Evolutionary conservation across 1,140 invertebrate species (phyloP).

Genomic region (Calephelis nemesis): DNA sequence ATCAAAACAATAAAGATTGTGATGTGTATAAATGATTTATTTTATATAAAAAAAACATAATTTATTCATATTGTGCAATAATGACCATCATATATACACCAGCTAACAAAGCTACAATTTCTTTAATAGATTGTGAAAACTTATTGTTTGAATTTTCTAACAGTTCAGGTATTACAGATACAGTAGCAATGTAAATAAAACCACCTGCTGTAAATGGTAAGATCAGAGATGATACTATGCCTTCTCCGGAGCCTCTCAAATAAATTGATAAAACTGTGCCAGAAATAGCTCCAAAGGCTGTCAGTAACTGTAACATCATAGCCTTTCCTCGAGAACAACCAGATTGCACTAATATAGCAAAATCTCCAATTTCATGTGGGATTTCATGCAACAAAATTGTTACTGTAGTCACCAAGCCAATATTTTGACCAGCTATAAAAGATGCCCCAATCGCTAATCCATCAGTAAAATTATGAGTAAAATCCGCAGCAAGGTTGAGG

Average conservation of each 20-base stretch:
- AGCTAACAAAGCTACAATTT: constrained; percentile 89
- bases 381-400: constrained; percentile 98
- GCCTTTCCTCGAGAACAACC: constrained; percentile 94
- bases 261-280: constrained; percentile 93
- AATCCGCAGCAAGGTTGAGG: constrained; percentile 96
- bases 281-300: constrained; percentile 95
- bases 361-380: constrained; percentile 99
- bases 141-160: constrained; percentile 87
- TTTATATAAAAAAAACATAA: constrained; percentile 1
- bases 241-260: constrained; percentile 86
- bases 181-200: constrained; percentile 98
- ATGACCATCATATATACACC: constrained; percentile 96
- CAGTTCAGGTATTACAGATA: constrained; percentile 97
- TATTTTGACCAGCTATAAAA: constrained; percentile 91
- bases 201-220: constrained; percentile 98
- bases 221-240: constrained; percentile 90
- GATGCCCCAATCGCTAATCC: constrained; percentile 97
- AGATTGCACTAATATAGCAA: constrained; percentile 97
- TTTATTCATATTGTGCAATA: constrained; percentile 92
- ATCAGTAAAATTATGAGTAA: constrained; percentile 98
- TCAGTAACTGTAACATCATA: constrained; percentile 94
- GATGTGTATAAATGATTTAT: constrained; percentile 37
- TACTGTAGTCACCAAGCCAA: constrained; percentile 93
- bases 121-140: constrained; percentile 91
- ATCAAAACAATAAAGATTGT: constrained; percentile 34